These are phyloP conservation scores for Phortica magna DNA, from an alignment of 2,888 invertebrate species.

Conservation along the genomic window DNA sequence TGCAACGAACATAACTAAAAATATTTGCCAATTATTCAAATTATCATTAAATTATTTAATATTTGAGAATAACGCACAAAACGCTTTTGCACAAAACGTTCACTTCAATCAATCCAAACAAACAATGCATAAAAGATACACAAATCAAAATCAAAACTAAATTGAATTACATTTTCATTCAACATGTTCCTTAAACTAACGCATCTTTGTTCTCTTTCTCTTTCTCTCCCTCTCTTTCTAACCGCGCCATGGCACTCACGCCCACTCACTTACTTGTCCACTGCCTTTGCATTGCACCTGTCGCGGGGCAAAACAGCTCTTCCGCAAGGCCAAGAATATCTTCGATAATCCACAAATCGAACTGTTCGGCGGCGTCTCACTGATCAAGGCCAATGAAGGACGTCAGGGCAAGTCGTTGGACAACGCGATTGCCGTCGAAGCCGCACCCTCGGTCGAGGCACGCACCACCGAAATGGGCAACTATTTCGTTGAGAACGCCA, in stretches of 20 bases:
- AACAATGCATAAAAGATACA: neutral
- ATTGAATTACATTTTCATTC: neutral
- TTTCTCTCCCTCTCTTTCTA: slow-evolving; percentile 34
- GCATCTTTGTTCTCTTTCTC: slow-evolving; percentile 49
- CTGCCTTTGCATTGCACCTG: neutral
- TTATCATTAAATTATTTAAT: too few species aligned
- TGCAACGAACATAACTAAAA: neutral
- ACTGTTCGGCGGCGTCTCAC: slow-evolving; percentile 80
- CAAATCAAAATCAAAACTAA: neutral
- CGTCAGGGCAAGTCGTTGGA: slow-evolving; percentile 79
- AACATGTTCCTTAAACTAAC: slow-evolving; percentile 1
- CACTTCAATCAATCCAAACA: too few species aligned
- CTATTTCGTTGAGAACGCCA: slow-evolving; percentile 80
- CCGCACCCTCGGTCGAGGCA: slow-evolving; percentile 79
- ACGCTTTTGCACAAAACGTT: too few species aligned
- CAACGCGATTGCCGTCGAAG: slow-evolving; percentile 79
- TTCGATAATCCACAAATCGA: slow-evolving; percentile 81
- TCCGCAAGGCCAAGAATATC: slow-evolving; percentile 81
- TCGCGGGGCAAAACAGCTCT: slow-evolving; percentile 77
- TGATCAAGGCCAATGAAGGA: slow-evolving; percentile 76
- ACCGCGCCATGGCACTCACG: slow-evolving; percentile 32
- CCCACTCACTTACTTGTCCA: neutral
- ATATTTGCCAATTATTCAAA: too few species aligned
- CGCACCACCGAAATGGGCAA: slow-evolving; percentile 81
- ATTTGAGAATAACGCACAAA: too few species aligned